Percentiles rank a stretch among this genome's conserved stretches.
Evolutionary conservation across 2,113 vertebrate species (phyloP).

Genomic region (Leucosticte australis): DNA sequence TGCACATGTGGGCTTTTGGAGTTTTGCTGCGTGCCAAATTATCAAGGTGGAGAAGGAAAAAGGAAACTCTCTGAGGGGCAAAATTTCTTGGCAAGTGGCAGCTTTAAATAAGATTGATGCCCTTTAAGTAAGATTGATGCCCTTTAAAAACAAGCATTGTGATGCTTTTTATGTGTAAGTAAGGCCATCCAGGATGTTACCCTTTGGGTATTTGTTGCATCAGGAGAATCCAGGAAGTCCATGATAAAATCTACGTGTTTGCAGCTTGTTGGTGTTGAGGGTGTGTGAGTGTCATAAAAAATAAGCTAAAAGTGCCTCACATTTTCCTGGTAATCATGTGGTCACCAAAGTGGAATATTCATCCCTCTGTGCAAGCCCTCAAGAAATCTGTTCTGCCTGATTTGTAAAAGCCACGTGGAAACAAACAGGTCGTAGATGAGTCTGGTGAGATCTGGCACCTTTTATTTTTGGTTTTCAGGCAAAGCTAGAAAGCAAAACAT

Average conservation of each 20-base stretch:
- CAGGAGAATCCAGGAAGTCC: background rate
- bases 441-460: background rate
- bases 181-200: background rate
- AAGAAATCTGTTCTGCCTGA: background rate
- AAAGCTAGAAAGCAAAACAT: background rate
- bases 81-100: background rate
- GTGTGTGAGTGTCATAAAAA: background rate
- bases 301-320: background rate
- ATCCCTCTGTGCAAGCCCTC: background rate
- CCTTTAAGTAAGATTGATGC: background rate
- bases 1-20: rapidly evolving
- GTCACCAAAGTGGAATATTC: background rate
- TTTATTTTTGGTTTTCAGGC: background rate
- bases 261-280: background rate
- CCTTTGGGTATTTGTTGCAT: background rate
- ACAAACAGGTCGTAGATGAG: background rate
- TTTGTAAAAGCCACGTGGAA: background rate
- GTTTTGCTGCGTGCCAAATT: background rate
- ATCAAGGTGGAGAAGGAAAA: background rate
- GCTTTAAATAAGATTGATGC: background rate
- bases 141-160: background rate
- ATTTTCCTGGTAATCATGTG: background rate
- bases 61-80: background rate
- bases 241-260: rapidly evolving
- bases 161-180: background rate